Evolutionary conservation across 1,140 invertebrate species (phyloP).

Genomic region (Drosophila funebris): DNA sequence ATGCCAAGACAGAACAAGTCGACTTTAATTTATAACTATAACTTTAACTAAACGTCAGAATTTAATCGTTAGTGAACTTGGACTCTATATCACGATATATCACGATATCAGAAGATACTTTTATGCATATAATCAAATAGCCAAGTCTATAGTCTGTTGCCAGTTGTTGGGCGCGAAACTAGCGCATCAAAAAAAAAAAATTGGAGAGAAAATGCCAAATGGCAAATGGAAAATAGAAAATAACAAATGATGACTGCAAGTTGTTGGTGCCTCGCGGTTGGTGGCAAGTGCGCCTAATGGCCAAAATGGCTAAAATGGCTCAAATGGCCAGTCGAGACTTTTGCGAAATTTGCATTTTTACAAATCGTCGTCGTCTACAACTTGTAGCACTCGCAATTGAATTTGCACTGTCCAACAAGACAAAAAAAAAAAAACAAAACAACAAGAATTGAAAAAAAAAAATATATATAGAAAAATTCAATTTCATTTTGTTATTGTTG

Average conservation of each 20-base stretch:
- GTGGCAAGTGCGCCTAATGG: slow-evolving; percentile 53
- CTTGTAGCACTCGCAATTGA: slow-evolving; percentile 50
- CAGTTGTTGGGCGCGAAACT: slow-evolving; percentile 17
- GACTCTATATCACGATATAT: no score
- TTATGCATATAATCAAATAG: slow-evolving; percentile 10
- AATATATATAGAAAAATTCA: slow-evolving; percentile 31
- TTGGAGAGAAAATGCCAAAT: neutral
- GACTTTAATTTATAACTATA: no score
- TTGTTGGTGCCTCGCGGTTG: slow-evolving; percentile 25
- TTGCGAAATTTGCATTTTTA: slow-evolving; percentile 45
- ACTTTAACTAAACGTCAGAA: no score
- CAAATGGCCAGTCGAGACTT: slow-evolving; percentile 4
- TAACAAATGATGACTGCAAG: slow-evolving; percentile 49
- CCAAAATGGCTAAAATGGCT: neutral
- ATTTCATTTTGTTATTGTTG: slow-evolving; percentile 61
- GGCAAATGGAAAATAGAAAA: slow-evolving; percentile 27
- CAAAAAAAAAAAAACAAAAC: slow-evolving; percentile 14
- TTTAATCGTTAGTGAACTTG: no score
- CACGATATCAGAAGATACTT: neutral
- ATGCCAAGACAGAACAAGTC: no score
- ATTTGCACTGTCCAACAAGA: slow-evolving; percentile 36
- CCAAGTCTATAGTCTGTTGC: slow-evolving; percentile 21
- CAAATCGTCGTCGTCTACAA: slow-evolving; percentile 52
- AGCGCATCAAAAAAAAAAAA: neutral
- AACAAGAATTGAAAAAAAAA: slow-evolving; percentile 16